Percentiles rank a stretch among this genome's conserved stretches.
Conservation (phyloP, 2,797 vertebrate genomes). For the Halcyon leucocephala region DNA sequence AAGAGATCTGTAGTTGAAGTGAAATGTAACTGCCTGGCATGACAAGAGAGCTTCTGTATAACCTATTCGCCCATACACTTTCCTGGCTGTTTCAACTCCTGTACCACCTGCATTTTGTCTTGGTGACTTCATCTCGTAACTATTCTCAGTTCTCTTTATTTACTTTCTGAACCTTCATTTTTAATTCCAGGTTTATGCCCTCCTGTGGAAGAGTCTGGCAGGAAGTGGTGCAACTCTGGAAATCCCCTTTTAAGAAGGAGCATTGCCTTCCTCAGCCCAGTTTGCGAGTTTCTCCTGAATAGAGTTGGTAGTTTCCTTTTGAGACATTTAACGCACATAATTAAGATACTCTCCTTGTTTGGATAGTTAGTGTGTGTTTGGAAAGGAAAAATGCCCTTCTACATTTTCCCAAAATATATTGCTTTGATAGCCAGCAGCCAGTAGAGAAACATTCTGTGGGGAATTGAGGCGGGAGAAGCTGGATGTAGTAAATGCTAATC, state of each 20-base stretch:
- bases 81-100: not conserved
- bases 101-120: not conserved
- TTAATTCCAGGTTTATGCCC: not conserved
- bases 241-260: not conserved
- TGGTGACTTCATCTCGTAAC: not conserved
- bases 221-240: not conserved
- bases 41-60: not conserved
- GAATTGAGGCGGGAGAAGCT: not conserved
- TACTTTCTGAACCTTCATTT: not conserved
- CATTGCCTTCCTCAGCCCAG: not conserved
- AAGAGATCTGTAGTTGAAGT: not conserved
- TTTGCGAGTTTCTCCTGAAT: not conserved
- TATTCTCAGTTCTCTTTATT: not conserved
- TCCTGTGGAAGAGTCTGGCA: not conserved
- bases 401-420: not conserved
- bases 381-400: not conserved
- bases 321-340: not conserved
- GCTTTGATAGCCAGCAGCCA: not conserved
- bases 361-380: not conserved
- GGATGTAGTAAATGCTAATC: not conserved
- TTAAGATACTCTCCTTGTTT: not conserved
- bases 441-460: not conserved
- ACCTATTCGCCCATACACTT: not conserved
- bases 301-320: not conserved
- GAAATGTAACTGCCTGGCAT: not conserved